Evolutionary conservation across 2,797 vertebrate genomes (phyloP).

Genomic region (Pantherophis alleghaniensis): DNA sequence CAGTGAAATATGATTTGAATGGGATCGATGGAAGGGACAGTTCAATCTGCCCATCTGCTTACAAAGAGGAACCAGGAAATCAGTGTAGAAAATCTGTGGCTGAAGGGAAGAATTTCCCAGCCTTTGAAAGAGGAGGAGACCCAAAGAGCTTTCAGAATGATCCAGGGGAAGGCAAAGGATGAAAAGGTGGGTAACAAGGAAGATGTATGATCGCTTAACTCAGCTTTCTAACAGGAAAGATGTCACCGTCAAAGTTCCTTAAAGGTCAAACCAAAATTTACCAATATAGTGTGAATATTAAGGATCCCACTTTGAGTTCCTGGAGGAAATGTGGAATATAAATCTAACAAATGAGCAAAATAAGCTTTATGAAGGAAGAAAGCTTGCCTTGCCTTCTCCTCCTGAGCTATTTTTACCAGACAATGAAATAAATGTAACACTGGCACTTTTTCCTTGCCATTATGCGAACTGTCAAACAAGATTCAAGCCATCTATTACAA

Average conservation of each 20-base stretch:
- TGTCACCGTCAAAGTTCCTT: background rate
- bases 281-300: background rate
- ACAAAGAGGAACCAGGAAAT: background rate
- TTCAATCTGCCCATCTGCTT: background rate
- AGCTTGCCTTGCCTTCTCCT: slow-evolving; percentile 20
- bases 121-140: background rate
- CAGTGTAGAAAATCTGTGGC: background rate
- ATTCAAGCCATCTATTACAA: slow-evolving; percentile 31
- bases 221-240: background rate
- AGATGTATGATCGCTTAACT: background rate
- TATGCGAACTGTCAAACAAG: slow-evolving; percentile 34
- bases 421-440: slow-evolving; percentile 39
- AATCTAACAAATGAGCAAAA: slow-evolving; percentile 10
- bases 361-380: slow-evolving; percentile 43
- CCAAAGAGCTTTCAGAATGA: background rate
- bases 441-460: slow-evolving; percentile 19
- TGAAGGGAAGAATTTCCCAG: background rate
- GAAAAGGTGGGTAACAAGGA: background rate
- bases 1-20: background rate
- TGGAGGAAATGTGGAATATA: background rate
- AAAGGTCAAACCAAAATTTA: background rate
- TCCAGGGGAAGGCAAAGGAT: background rate
- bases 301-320: background rate
- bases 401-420: slow-evolving; percentile 47
- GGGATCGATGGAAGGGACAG: background rate